Evolutionary conservation across 2,797 vertebrate species (phyloP).

Genomic region (Hephaestus fuliginosus): DNA sequence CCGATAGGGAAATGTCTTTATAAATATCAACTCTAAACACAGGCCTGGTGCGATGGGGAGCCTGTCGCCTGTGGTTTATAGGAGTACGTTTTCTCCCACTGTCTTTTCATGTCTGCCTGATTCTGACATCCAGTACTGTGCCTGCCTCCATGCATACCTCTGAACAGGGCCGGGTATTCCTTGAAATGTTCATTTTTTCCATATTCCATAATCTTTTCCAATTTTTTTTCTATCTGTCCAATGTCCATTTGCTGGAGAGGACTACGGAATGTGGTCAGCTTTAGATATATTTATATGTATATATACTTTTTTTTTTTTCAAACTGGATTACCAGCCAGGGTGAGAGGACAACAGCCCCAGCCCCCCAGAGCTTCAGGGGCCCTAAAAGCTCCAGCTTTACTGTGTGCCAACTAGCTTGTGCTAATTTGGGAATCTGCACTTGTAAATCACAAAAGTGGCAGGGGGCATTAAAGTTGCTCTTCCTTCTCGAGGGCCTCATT

Average conservation of each 20-base stretch:
- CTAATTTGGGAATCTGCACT: slow-evolving; percentile 26
- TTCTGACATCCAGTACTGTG: slow-evolving; percentile 28
- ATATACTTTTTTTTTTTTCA: not conserved
- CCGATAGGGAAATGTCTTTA: slow-evolving; percentile 75
- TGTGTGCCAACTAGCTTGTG: slow-evolving; percentile 12
- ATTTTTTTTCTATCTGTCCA: not conserved
- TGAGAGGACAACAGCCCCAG: not conserved
- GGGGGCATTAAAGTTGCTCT: not conserved
- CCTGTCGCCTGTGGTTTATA: slow-evolving; percentile 40
- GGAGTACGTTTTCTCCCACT: slow-evolving; percentile 19
- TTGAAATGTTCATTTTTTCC: not conserved
- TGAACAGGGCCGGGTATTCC: not conserved
- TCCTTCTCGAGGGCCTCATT: not conserved
- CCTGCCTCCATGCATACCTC: not conserved
- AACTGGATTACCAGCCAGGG: slow-evolving; percentile 25
- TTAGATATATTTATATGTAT: no score
- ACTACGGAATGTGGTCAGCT: not conserved
- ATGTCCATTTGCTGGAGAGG: not conserved
- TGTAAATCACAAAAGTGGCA: not conserved
- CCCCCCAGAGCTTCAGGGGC: not conserved
- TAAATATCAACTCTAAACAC: slow-evolving; percentile 74
- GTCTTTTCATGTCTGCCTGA: slow-evolving; percentile 29
- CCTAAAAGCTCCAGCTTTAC: slow-evolving; percentile 1
- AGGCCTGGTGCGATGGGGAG: slow-evolving; percentile 30
- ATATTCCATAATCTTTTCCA: not conserved